phyloP scores from a whole-genome alignment of 2,113 vertebrate genomes.

The Meriones unguiculatus region DNA sequence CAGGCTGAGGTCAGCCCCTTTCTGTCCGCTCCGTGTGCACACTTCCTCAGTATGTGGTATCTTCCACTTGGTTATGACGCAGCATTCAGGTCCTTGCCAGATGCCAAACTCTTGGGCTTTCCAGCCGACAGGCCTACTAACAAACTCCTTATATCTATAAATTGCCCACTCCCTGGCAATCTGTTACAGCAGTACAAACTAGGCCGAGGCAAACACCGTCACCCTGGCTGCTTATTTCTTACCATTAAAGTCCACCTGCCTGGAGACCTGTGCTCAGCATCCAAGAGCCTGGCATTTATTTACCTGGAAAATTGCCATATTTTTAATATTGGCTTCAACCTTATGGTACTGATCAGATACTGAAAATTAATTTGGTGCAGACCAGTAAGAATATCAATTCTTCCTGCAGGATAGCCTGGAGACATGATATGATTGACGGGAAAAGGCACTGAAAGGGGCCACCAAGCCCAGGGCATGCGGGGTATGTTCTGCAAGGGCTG shows the following conservation, averaged over 20 bases:
- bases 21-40: background rate
- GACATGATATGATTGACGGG: background rate
- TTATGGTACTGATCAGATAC: background rate
- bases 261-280: background rate
- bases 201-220: background rate
- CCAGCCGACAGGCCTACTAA: background rate
- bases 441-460: background rate
- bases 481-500: fast-evolving
- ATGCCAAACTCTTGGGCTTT: background rate
- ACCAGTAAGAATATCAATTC: background rate
- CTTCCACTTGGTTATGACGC: fast-evolving
- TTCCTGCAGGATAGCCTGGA: background rate
- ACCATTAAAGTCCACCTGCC: too few relatives aligned
- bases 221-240: fast-evolving
- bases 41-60: background rate
- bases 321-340: background rate
- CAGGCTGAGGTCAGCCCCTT: background rate
- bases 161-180: background rate
- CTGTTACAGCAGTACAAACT: background rate
- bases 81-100: background rate
- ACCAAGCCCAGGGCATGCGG: fast-evolving
- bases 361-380: too few relatives aligned
- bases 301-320: background rate
- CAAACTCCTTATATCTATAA: background rate
- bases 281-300: background rate